Percentiles rank a stretch among this genome's conserved stretches.
These are phyloP conservation scores for Drosophila setosimentum DNA, from an alignment of 2,888 invertebrate species.

Conservation along the genomic window DNA sequence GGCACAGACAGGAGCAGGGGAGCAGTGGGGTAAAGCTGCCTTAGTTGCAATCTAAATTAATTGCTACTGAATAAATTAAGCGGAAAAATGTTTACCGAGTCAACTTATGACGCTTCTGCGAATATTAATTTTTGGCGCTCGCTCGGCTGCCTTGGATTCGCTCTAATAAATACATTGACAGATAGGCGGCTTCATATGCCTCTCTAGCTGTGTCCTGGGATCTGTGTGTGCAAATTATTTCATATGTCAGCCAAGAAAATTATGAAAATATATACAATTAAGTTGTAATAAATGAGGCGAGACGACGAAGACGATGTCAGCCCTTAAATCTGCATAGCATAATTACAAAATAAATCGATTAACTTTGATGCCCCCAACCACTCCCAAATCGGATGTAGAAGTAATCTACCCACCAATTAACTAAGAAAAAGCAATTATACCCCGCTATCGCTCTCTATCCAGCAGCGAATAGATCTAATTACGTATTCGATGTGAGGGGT, in stretches of 20 bases:
- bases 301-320: conserved; percentile 35
- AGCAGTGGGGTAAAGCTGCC: conserved; percentile 49
- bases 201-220: conserved; percentile 26
- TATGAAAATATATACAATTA: conserved; percentile 67
- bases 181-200: conserved; percentile 20
- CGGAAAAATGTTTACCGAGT: conserved; percentile 77
- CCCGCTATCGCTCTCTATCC: not conserved
- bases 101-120: conserved; percentile 76
- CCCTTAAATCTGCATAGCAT: conserved; percentile 45
- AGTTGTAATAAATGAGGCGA: conserved; percentile 52
- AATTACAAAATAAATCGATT: conserved; percentile 76
- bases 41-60: conserved; percentile 79
- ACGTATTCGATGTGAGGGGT: not conserved
- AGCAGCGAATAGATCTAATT: not conserved
- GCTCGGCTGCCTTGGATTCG: conserved; percentile 30
- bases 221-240: conserved; percentile 66
- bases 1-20: not conserved
- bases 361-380: conserved; percentile 40
- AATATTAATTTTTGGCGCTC: conserved; percentile 71
- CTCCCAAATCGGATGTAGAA: conserved; percentile 37
- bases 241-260: conserved; percentile 69
- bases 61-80: conserved; percentile 79
- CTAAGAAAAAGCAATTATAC: conserved; percentile 61
- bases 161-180: conserved; percentile 57
- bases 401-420: conserved; percentile 66